Base-by-base conservation (phyloP, 2,888 invertebrate genomes). In the Flexamia atlantica region DNA sequence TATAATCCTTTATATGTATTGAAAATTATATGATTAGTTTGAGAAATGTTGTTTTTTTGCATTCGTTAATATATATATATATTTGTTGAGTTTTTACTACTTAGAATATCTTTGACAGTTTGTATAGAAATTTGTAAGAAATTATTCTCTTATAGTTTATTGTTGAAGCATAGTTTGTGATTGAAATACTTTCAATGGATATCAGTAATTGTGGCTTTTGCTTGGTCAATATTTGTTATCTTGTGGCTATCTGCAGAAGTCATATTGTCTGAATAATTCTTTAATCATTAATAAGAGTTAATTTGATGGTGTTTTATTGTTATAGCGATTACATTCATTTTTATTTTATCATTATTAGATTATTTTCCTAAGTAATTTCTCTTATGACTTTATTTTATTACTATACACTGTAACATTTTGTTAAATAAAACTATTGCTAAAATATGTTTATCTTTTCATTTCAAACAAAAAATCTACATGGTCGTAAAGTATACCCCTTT, bases 341-440 rank as follows among this genome's bases (percentile, higher is more conserved):
- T 64, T 12, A 64, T 64, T 1, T 30, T 28, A 64, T 64, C 20
- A 14, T 23, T 53, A 23, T 53, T 20, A 14, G 30, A 30, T 64
- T 64, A 28, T 28, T 64, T 64, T 25, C 25, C 4, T 1, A 4
- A 10, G 64, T 64, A 25, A 64, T 64, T 64, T 64, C 30, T 25
- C 14, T 64, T 30, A 64, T 17, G 23, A 23, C 53, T 53, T 64
- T 30, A 64, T 30, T n/a, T 64, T 25, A 64, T 28, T 64, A 64
- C 17, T 64, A 64, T 64, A 5, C 20, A 64, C 30, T 28, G 64
- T 64, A 64, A 64, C 64, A 28, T 64, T 64, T 64, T 64, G 64
- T 64, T 64, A 12, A 64, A 64, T 64, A 64, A 64, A 64, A 64
- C 14, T 28, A 64, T 30, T 64, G 20, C 53, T 53, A 53, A 20